A percentile compares a stretch with the other conserved stretches of the same genome.
Conservation (phyloP, 1,140 invertebrate species). For the Heliconius melpomene region DNA sequence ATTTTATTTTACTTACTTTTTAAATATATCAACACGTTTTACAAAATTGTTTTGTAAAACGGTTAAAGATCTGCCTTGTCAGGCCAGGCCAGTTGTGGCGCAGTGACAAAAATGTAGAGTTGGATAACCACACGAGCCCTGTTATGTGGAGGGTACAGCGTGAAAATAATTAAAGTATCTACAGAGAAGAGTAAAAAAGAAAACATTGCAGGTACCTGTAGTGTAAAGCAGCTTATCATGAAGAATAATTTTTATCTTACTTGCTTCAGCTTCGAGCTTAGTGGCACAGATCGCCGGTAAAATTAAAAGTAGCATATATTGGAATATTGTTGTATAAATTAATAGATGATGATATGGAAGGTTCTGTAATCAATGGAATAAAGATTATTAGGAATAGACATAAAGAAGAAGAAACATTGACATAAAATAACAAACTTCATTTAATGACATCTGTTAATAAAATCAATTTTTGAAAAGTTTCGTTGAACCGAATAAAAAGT, state of each 20-base stretch:
- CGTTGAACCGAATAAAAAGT: no score
- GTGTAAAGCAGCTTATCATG: constrained; percentile 8
- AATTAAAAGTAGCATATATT: constrained; percentile 6
- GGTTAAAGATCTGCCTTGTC: no score
- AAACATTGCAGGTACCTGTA: neutral
- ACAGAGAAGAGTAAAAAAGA: neutral
- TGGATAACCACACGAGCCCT: no score
- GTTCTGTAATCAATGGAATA: neutral
- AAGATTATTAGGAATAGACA: neutral
- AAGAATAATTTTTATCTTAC: constrained; percentile 11
- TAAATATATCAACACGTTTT: no score
- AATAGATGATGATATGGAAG: neutral
- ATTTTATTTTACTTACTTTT: no score
- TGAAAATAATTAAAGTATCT: no score
- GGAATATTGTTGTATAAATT: neutral
- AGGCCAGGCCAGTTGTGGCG: no score
- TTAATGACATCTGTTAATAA: neutral
- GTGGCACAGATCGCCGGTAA: constrained; percentile 5
- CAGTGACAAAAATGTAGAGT: no score
- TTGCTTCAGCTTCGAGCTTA: neutral
- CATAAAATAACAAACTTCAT: neutral
- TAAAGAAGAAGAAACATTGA: no score
- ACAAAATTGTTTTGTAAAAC: no score
- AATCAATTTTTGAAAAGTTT: no score
- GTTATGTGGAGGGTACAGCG: no score